A percentile compares a stretch with the other conserved stretches of the same genome.
phyloP scores from a whole-genome alignment of 2,797 vertebrate species.

The Amphiprion clarkii region DNA sequence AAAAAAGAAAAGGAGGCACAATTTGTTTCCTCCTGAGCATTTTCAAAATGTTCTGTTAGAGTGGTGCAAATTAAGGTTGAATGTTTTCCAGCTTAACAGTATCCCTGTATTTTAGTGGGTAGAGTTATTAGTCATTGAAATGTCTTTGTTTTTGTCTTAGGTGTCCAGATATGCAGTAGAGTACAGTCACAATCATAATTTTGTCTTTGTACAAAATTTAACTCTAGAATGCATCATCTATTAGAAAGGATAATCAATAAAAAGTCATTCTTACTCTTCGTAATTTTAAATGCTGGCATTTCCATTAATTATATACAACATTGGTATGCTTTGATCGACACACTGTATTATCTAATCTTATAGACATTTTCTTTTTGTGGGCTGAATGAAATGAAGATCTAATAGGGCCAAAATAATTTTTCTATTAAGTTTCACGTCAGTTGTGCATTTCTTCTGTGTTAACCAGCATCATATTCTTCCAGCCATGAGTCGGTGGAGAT shows the following conservation, averaged over 20 bases:
- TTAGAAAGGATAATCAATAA: background rate
- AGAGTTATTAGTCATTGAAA: no score
- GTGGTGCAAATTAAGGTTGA: no score
- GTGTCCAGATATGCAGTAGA: background rate
- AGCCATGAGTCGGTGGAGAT: conserved; percentile 18
- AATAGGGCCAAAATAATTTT: background rate
- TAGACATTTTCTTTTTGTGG: background rate
- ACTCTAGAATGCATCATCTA: background rate
- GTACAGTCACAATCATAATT: no score
- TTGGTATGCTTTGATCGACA: background rate
- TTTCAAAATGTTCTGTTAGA: no score
- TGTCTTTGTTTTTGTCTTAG: background rate
- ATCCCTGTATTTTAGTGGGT: no score
- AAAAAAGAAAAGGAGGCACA: no score
- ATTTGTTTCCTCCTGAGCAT: no score
- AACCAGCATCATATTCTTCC: background rate
- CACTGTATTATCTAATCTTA: background rate
- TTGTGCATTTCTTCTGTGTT: background rate
- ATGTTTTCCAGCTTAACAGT: no score
- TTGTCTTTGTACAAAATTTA: background rate
- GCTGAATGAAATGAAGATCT: background rate
- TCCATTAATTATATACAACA: no score
- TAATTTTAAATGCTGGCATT: background rate
- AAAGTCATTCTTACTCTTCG: background rate
- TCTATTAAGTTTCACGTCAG: background rate